Evolutionary conservation across 64 coral and sea anemone genomes (phyloP).

Genomic region (Anthopleura sola): DNA sequence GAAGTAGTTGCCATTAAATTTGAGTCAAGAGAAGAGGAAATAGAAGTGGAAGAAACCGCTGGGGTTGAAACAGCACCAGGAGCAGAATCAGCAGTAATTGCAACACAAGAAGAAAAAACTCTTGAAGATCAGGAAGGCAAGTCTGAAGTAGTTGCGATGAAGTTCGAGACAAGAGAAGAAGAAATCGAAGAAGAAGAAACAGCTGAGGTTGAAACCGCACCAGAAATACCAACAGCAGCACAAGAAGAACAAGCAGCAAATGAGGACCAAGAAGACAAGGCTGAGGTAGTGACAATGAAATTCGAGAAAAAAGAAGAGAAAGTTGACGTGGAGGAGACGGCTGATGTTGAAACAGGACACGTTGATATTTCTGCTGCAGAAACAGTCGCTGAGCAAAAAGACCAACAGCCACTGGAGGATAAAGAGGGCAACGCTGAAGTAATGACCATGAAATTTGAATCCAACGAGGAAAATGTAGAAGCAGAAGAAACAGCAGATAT

Average conservation of each 20-base stretch:
- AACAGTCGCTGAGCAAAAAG: neutral
- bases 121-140: neutral
- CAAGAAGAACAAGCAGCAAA: neutral
- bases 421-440: neutral
- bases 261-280: neutral
- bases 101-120: neutral
- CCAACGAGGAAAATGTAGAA: neutral
- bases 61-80: neutral
- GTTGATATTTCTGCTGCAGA: too few species aligned
- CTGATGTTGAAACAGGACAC: neutral
- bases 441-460: neutral
- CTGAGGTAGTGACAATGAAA: neutral
- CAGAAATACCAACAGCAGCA: neutral
- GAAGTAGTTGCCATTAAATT: neutral
- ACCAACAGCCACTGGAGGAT: neutral
- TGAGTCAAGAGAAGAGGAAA: neutral
- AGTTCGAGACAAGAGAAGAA: neutral
- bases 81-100: neutral
- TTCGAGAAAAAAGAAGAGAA: neutral
- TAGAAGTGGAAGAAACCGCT: neutral
- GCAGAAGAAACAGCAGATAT: neutral
- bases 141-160: neutral
- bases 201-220: neutral
- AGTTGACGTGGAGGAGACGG: neutral
- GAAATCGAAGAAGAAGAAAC: too few species aligned